Conservation (phyloP, 2,888 invertebrate genomes). For the Geophilus truncorum region DNA sequence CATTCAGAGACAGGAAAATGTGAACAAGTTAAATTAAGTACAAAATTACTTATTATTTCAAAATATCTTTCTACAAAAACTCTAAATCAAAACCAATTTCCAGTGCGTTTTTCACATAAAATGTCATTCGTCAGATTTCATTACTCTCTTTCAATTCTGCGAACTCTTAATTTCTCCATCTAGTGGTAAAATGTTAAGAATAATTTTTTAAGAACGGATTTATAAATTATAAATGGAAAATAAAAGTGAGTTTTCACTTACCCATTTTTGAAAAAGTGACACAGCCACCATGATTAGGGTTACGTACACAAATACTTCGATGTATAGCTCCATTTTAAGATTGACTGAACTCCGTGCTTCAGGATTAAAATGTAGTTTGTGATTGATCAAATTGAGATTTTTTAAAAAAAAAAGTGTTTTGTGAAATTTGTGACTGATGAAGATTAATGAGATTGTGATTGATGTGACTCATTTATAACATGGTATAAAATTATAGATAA, state of each 20-base stretch:
- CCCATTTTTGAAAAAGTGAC: neutral
- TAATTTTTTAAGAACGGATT: neutral
- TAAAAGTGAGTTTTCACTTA: neutral
- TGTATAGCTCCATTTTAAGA: neutral
- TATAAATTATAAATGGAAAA: neutral
- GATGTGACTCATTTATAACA: too few relatives aligned
- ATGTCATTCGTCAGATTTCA: too few relatives aligned
- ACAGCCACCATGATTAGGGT: neutral
- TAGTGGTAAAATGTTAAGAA: neutral
- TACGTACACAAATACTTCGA: neutral
- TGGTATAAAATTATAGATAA: too few relatives aligned
- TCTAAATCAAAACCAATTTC: neutral
- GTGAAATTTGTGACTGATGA: too few relatives aligned
- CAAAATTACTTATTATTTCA: too few relatives aligned
- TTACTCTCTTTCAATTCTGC: too few relatives aligned
- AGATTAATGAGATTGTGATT: too few relatives aligned
- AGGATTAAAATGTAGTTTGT: neutral
- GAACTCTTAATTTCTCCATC: neutral
- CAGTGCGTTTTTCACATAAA: too few relatives aligned
- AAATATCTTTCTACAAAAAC: neutral
- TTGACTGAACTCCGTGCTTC: neutral
- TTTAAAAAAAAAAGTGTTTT: too few relatives aligned
- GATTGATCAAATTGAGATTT: neutral
- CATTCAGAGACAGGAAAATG: slow-evolving; percentile 42
- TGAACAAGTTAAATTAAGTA: neutral